Evolutionary conservation across 2,113 vertebrate genomes (phyloP), one percentile per base, ranked within the genome.

Genomic region (Centrocercus urophasianus): DNA sequence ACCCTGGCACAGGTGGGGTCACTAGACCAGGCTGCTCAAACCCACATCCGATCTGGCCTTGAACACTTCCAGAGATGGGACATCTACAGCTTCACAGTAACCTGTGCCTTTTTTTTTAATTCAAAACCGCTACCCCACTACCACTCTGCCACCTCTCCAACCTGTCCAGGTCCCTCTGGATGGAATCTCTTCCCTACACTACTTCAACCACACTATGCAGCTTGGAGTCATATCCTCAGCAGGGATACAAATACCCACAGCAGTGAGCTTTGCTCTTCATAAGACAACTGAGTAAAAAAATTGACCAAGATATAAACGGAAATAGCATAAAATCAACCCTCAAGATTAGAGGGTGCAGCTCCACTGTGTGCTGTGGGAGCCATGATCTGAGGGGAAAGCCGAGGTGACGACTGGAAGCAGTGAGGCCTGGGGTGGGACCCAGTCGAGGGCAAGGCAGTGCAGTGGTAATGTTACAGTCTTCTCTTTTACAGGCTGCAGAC

Each of bases 401-500:
- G 2, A 24, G 17, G 43, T 5, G 1, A 43, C 43, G 69, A 40
- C 18, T 59, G 34, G 71, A 65, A 66, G 48, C 50, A 86, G 38
- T 1, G 0, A 63, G 24, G 36, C 40, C 36, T 57, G 32, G 48
- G 59, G 42, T 15, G 13, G 60, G 38, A 83, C 63, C 7, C 5
- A 89, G 63, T 27, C 28, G 45, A 47, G 32, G 40, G 30, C 64
- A 88, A 34, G 34, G 59, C 36, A 80, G 8, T 11, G 38, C 22
- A 66, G 63, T 54, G 86, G 30, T 86, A 63, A 80, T 5, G 25
- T 59, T 43, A 20, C 14, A 8, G 60, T 80, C 72, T 93, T 32
- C 48, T 77, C 22, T 85, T 95, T 88, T 56, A 30, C 96, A 98
- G 98, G 98, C 98, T 6, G 97, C 98, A 1, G 98, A 99, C 79